Evolutionary conservation across 2,888 invertebrate species (phyloP).

Genomic region (Macaria liturata): DNA sequence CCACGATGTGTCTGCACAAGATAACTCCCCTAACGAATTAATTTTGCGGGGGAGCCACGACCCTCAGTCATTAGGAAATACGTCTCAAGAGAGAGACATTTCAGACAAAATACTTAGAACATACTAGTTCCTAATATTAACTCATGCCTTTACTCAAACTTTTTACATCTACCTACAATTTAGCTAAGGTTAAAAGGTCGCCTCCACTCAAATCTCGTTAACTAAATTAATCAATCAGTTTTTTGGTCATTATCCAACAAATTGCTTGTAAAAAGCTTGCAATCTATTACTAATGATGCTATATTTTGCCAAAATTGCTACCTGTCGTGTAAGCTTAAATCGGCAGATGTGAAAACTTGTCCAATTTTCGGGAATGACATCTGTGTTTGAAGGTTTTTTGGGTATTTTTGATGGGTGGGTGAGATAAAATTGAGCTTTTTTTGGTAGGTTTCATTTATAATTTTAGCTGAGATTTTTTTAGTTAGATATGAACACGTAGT

Average conservation of each 20-base stretch:
- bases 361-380: conserved; percentile 21
- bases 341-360: conserved; percentile 13
- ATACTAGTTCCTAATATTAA: no score
- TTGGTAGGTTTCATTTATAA: no score
- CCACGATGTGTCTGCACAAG: no score
- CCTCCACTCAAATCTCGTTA: conserved; percentile 5
- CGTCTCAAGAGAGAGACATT: no score
- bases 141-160: no score
- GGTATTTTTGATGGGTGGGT: background rate
- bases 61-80: no score
- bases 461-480: no score
- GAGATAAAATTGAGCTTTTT: no score
- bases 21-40: no score
- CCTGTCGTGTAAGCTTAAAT: conserved; percentile 17
- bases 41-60: no score
- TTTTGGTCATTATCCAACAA: conserved; percentile 10
- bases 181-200: conserved; percentile 5
- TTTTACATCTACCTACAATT: background rate
- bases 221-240: conserved; percentile 1
- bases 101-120: no score
- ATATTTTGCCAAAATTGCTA: conserved; percentile 27
- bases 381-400: conserved; percentile 11
- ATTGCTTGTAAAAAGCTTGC: conserved; percentile 9
- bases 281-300: conserved; percentile 9
- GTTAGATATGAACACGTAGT: no score